Evolutionary conservation across 2,113 vertebrate species (phyloP).

Genomic region (Thalassoma bifasciatum): DNA sequence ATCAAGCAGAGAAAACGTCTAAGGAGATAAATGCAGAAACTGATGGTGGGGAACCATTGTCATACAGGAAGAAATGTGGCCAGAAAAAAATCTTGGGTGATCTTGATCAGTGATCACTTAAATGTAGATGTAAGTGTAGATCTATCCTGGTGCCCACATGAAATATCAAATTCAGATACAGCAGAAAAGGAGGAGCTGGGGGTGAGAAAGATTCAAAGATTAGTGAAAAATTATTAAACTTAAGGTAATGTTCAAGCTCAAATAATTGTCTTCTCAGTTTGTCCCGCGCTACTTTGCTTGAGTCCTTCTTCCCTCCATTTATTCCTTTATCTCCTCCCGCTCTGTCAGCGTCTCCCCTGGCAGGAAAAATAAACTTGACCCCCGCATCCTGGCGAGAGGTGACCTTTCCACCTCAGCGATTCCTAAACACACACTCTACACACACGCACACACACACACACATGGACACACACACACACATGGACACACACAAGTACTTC

Average conservation of each 20-base stretch:
- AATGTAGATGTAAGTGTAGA: no score
- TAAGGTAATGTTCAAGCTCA: background rate
- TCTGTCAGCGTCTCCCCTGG: constrained; percentile 42
- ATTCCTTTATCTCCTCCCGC: constrained; percentile 27
- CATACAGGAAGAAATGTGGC: no score
- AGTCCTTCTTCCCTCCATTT: background rate
- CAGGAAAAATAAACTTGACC: constrained; percentile 85
- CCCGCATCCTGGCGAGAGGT: constrained; percentile 67
- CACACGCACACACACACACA: constrained; percentile 6
- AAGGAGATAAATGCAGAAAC: no score
- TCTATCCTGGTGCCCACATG: no score
- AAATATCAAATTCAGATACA: no score
- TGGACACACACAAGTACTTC: constrained; percentile 9
- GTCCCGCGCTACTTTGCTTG: background rate
- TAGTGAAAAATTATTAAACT: background rate
- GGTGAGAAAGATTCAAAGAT: background rate
- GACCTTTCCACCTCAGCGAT: constrained; percentile 60
- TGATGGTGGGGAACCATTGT: no score
- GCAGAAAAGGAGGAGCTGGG: no score
- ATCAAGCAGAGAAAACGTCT: no score
- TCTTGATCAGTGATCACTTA: no score
- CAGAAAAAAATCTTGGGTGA: no score
- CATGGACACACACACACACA: constrained; percentile 31
- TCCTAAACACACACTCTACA: constrained; percentile 36
- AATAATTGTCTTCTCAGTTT: background rate